Evolutionary conservation across 2,797 vertebrate species (phyloP), one percentile per base, ranked within the genome.

Genomic region (Sebastiscus albofasciatus): DNA sequence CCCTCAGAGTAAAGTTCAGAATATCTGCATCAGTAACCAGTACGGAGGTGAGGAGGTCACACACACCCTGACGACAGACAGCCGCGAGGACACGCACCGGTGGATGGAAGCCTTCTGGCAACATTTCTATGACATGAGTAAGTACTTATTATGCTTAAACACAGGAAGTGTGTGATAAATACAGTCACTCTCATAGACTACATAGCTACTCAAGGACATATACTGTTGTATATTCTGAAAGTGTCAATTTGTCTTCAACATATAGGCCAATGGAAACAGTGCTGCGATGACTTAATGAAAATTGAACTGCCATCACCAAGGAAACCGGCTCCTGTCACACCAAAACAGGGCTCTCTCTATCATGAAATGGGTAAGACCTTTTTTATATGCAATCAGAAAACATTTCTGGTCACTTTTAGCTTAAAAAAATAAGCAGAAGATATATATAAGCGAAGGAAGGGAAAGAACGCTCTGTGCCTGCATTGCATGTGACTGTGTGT

Each of bases 21-120:
- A 96, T 61, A 95, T 99, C 88, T 96, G 96, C 2, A 95, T 99
- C 84, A 98, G 96, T 75, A 99, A 99, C 93, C 95, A 93, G 69
- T 97, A 96, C 0, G 97, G 97, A 3, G 96, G 95, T 0, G 97
- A 98, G 31, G 96, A 97, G 85, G 97, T 98, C 93, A 98, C 93
- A 0, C 97, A 99, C 92, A 96, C 93, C 0, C 93, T 99, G 75
- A 93, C 95, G 54, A 93, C 97, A 0, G 96, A 98, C 64, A 96
- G 93, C 83, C 93, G 93, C 0, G 96, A 96, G 1, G 96, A 98
- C 76, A 96, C 96, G 5, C 97, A 97, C 89, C 94, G 90, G 66
- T 99, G 98, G 98, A 97, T 97, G 97, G 97, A 99, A 77, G 97
- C 97, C 6, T 97, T 98, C 77, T 97, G 97, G 97, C 98, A 99